Conservation (phyloP, 2,888 invertebrate species). For the Mythimna vitellina region DNA sequence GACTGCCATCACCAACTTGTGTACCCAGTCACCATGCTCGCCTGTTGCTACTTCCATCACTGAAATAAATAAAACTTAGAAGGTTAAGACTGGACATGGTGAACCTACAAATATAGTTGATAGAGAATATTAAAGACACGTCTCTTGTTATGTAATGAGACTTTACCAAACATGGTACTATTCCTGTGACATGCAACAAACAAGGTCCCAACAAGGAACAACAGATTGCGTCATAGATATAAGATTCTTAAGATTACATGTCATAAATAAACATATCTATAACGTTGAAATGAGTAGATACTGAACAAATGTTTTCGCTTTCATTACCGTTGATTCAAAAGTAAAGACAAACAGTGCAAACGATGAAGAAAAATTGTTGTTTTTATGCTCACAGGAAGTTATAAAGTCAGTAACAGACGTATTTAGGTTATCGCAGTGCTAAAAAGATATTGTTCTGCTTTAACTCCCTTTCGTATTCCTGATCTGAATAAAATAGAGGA, state of each 20-base stretch:
- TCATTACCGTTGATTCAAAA: conserved; percentile 18
- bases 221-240: background rate
- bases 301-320: conserved; percentile 15
- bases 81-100: background rate
- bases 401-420: conserved; percentile 6
- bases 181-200: no score
- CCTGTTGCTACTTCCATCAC: conserved; percentile 99
- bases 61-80: conserved; percentile 78
- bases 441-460: conserved; percentile 5
- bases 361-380: background rate
- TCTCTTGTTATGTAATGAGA: background rate
- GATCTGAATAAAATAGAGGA: conserved; percentile 9
- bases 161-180: background rate
- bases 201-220: no score
- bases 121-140: no score
- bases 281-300: background rate
- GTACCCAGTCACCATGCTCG: conserved; percentile 97
- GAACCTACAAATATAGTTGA: background rate
- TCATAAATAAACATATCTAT: conserved; percentile 21
- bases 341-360: conserved; percentile 32
- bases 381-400: conserved; percentile 13
- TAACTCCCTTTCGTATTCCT: background rate
- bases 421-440: conserved; percentile 6
- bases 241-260: conserved; percentile 5
- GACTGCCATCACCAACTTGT: conserved; percentile 95